A percentile compares a stretch with the other conserved stretches of the same genome.
Conservation (phyloP, 1,140 invertebrate species). For the Coenobita brevimanus region DNA sequence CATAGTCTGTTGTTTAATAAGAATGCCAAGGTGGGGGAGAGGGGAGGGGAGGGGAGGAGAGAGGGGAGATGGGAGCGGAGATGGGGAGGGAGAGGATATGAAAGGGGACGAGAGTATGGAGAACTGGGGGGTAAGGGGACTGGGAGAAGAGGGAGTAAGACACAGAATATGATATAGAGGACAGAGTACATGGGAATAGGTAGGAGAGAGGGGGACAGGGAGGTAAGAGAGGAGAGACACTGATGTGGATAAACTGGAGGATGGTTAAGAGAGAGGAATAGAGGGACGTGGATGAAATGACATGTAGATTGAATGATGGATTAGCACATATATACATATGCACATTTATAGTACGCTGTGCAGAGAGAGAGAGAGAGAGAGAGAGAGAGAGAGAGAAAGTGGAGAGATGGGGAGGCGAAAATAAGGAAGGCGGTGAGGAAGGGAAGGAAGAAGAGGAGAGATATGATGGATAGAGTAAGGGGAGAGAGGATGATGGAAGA, state of each 20-base stretch:
- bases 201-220: conserved; percentile 8
- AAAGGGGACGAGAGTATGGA: background rate
- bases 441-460: background rate
- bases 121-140: background rate
- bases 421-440: background rate
- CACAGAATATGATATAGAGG: background rate
- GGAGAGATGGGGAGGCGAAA: background rate
- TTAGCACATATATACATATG: no score
- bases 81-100: background rate
- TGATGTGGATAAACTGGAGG: background rate
- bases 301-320: no score
- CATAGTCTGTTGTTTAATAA: background rate
- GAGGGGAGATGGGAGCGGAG: conserved; percentile 3
- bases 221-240: conserved; percentile 1
- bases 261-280: background rate
- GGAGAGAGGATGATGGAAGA: background rate
- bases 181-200: background rate
- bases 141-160: background rate
- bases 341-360: no score
- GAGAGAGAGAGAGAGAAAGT: background rate
- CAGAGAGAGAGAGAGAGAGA: background rate
- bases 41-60: background rate
- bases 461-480: background rate
- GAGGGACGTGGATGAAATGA: no score
- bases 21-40: background rate